Percentiles rank a stretch among this genome's conserved stretches.
Conservation (phyloP, 2,113 vertebrate species). For the Uropsilus gracilis region DNA sequence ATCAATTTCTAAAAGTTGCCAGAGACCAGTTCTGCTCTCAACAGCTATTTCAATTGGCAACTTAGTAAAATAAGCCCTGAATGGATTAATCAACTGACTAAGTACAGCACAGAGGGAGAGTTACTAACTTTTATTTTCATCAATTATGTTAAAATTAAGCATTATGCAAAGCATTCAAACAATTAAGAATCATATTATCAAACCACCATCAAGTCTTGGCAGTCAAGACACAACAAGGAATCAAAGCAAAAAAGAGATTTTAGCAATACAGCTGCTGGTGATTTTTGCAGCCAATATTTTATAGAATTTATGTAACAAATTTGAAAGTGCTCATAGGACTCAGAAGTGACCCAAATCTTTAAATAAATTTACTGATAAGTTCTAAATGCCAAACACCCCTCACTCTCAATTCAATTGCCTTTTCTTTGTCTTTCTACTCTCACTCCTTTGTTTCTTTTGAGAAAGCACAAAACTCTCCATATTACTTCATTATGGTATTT, state of each 20-base stretch:
- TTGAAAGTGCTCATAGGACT: constrained; percentile 53
- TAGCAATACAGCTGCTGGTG: constrained; percentile 57
- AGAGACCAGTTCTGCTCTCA: neutral
- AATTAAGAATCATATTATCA: constrained; percentile 48
- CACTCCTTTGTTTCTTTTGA: neutral
- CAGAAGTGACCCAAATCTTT: neutral
- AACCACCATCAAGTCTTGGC: constrained; percentile 26
- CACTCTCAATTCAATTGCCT: neutral
- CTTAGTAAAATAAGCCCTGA: neutral
- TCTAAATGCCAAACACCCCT: neutral
- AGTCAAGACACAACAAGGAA: constrained; percentile 39
- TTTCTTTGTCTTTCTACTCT: neutral
- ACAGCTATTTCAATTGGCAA: neutral
- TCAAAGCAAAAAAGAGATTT: constrained; percentile 45
- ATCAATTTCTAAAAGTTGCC: neutral
- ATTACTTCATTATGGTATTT: neutral
- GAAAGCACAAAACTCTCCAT: neutral
- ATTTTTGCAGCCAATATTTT: constrained; percentile 59
- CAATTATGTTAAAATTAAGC: constrained; percentile 44
- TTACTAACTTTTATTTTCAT: constrained; percentile 23
- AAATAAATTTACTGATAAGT: neutral
- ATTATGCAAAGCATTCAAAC: constrained; percentile 18
- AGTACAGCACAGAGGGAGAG: neutral
- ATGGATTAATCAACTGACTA: constrained; percentile 1
- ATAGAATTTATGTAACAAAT: constrained; percentile 28